Base-by-base conservation (phyloP, 2,797 vertebrate genomes). In the Liparis tanakae region DNA sequence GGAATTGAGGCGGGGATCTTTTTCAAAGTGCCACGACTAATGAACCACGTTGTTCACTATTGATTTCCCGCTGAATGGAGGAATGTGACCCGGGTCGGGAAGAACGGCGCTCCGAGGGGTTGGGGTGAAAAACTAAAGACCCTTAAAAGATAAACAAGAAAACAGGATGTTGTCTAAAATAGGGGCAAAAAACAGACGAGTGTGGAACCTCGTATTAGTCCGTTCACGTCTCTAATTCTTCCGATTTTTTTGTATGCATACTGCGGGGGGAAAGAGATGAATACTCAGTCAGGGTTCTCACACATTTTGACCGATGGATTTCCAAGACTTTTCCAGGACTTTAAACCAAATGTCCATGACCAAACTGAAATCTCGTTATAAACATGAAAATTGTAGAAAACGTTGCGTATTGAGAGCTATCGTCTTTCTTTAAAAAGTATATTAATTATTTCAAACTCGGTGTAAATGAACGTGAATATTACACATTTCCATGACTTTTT, bases 11-110 rank as follows among this genome's bases (percentile, higher is more conserved):
- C 80, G 84, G 75, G 68, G 78, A 76, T 79, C 61, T 64, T 33
- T 88, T 83, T 79, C 75, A 84, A 87, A 87, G 73, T 76, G 58
- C 69, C 62, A 79, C 86, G 84, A 89, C 80, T 85, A 89, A 91
- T 87, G 82, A 89, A 86, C 85, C 79, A 65, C 63, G 76, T 82
- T 69, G 76, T 82, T 86, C 78, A 56, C 74, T 70, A 86, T 89
- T 82, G 88, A 92, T 90, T 90, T 81, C 34, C 13, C 46, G 72
- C 39, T 62, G 81, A 84, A 85, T 78, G 63, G 74, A 84, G 67
- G 76, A 80, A 76, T 80, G 66, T 63, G 72, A 83, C 78, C 75
- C 63, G 78, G 65, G 60, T 72, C 50, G 65, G 74, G 68, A 34
- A 76, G 72, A 80, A 63, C 72, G 79, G 65, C 71, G 72, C 54